These are phyloP conservation scores for Chrysemys picta DNA, from an alignment of 2,113 vertebrate genomes.

Conservation along the genomic window DNA sequence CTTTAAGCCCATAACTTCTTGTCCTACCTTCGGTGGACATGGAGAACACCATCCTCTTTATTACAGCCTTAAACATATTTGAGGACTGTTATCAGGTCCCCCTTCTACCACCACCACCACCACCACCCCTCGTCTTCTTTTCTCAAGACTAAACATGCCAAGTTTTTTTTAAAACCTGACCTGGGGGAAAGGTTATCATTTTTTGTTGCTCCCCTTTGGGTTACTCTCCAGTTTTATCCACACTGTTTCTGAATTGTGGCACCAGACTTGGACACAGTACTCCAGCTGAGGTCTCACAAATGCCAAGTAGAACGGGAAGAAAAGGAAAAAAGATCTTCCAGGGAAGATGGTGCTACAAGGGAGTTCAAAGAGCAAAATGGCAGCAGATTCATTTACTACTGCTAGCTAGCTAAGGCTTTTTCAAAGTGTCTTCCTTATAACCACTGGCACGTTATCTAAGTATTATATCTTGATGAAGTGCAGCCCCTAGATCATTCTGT, in stretches of 20 bases:
- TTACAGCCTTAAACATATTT: not conserved
- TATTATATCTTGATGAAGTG: not conserved
- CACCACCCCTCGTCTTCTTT: not conserved
- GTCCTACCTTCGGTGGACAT: not conserved
- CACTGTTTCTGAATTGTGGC: not conserved
- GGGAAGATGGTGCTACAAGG: not conserved
- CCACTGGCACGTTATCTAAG: not conserved
- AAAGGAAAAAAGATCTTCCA: not conserved
- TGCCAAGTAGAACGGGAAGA: not conserved
- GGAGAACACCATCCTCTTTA: not conserved
- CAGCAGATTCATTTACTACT: not conserved
- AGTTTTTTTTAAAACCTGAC: not conserved
- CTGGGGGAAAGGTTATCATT: not conserved
- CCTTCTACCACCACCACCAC: too few relatives aligned
- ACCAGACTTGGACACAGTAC: not conserved
- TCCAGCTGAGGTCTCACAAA: not conserved
- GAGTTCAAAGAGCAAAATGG: not conserved
- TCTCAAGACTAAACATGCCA: not conserved
- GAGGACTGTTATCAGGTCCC: not conserved
- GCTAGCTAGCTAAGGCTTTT: not conserved
- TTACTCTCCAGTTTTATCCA: not conserved
- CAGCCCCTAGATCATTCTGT: not conserved
- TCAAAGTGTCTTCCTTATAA: not conserved
- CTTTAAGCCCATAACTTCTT: not conserved
- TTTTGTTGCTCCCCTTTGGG: not conserved